Conservation (phyloP, 2,888 invertebrate genomes). For the Allacma fusca region DNA sequence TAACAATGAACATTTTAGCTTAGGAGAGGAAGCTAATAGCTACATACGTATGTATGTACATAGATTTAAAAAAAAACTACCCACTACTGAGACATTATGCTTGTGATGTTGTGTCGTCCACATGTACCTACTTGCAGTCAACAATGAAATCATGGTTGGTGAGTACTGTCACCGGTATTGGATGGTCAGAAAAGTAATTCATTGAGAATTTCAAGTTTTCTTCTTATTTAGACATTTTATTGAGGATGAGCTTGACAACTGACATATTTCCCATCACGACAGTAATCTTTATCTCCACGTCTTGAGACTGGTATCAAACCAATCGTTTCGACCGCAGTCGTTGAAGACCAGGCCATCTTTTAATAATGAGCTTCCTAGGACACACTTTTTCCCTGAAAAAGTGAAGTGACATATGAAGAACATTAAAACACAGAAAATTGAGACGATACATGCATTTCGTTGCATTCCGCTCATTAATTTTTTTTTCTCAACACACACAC, state of each 20-base stretch:
- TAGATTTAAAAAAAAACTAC: constrained; percentile 7
- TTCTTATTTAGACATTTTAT: constrained; percentile 23
- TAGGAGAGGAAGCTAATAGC: too few species aligned
- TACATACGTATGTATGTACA: too few species aligned
- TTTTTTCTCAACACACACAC: neutral
- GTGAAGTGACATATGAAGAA: neutral
- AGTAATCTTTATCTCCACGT: constrained; percentile 38
- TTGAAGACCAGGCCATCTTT: constrained; percentile 36
- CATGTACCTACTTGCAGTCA: neutral
- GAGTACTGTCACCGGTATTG: constrained; percentile 18
- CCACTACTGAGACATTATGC: constrained; percentile 5
- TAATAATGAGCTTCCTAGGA: neutral
- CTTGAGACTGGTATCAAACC: constrained; percentile 30
- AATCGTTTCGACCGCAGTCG: constrained; percentile 29
- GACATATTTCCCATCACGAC: constrained; percentile 42
- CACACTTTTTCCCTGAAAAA: neutral
- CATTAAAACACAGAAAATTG: neutral
- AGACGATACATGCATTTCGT: neutral
- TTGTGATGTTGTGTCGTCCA: neutral
- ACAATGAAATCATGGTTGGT: constrained; percentile 32
- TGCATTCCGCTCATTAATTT: neutral
- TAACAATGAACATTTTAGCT: neutral
- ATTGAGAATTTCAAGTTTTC: constrained; percentile 25
- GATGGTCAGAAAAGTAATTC: constrained; percentile 29
- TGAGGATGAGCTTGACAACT: constrained; percentile 34